These are phyloP conservation scores for Ianthella basta DNA, from an alignment of 37 sponge, comb jelly and placozoan genomes.

Conservation along the genomic window DNA sequence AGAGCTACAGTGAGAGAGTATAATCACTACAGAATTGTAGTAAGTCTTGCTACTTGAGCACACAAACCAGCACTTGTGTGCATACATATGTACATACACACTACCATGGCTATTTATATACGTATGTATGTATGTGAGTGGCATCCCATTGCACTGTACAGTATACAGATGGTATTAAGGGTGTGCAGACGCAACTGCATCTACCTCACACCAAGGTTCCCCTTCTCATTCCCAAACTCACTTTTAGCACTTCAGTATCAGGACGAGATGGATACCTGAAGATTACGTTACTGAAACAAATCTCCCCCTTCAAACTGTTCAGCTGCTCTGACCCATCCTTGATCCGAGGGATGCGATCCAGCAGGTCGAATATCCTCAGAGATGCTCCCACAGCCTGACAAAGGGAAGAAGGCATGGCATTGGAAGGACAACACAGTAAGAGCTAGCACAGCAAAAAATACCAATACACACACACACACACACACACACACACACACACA, in stretches of 20 bases:
- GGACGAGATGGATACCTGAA: conserved; percentile 89
- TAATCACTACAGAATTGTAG: too few relatives aligned
- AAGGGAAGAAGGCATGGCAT: background rate
- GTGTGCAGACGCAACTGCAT: too few relatives aligned
- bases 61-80: too few relatives aligned
- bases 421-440: background rate
- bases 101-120: too few relatives aligned
- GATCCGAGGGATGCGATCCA: conserved; percentile 67
- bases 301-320: conserved; percentile 60
- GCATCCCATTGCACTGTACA: too few relatives aligned
- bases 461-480: background rate
- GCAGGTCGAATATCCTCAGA: conserved; percentile 75
- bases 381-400: conserved; percentile 88
- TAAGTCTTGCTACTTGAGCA: background rate
- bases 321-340: conserved; percentile 53
- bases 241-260: conserved; percentile 81
- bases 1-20: too few relatives aligned
- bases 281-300: conserved; percentile 66
- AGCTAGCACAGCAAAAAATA: background rate
- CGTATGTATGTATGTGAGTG: too few relatives aligned
- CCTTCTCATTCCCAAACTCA: background rate
- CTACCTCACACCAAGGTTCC: too few relatives aligned
- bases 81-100: too few relatives aligned
- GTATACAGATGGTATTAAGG: too few relatives aligned
- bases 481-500: too few relatives aligned